phyloP scores from a whole-genome alignment of 2,113 vertebrate genomes.

The Perca flavescens region DNA sequence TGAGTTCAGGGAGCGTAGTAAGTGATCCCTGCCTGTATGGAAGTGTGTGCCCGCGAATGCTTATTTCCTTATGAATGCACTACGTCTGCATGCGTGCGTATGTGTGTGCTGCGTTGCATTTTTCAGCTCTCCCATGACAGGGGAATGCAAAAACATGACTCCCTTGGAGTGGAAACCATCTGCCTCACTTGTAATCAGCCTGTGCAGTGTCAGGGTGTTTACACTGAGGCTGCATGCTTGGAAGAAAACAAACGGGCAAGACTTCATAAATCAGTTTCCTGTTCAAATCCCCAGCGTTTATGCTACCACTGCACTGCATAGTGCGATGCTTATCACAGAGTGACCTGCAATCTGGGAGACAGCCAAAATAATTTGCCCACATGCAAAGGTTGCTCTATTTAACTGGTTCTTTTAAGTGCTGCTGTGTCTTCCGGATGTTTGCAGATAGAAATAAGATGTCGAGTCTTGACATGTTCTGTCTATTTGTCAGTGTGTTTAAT shows the following conservation, averaged over 20 bases:
- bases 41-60: background rate
- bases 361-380: conserved; percentile 8
- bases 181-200: conserved; percentile 74
- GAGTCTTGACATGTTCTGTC: background rate
- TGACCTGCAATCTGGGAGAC: conserved; percentile 34
- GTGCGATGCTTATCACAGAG: conserved; percentile 50
- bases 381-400: conserved; percentile 17
- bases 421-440: background rate
- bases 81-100: background rate
- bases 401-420: background rate
- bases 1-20: background rate
- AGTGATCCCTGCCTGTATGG: background rate
- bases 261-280: conserved; percentile 70
- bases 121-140: conserved; percentile 63
- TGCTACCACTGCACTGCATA: conserved; percentile 19
- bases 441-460: background rate
- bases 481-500: background rate
- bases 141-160: conserved; percentile 79
- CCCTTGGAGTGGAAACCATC: conserved; percentile 73
- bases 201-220: conserved; percentile 79
- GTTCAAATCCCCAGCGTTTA: conserved; percentile 37
- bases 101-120: conserved; percentile 45
- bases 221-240: conserved; percentile 64
- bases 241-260: conserved; percentile 36
- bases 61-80: background rate